A percentile compares a stretch with the other conserved stretches of the same genome.
These are phyloP conservation scores for Cottus gobio DNA, from an alignment of 2,113 vertebrate genomes.

Conservation along the genomic window DNA sequence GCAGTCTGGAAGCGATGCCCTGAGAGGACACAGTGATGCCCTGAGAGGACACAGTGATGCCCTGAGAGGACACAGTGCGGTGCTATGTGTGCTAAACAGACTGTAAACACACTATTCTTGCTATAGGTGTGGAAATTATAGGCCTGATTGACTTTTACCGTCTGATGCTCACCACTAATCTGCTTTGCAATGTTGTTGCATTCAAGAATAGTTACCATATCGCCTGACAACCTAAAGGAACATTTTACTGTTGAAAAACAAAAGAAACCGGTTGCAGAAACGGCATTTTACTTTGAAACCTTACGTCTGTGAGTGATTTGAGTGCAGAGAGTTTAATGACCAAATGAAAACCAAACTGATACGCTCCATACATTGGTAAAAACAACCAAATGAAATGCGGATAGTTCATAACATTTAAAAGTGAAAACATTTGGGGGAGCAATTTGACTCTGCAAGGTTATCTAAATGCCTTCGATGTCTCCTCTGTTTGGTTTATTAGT, in stretches of 20 bases:
- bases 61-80: conserved; percentile 27
- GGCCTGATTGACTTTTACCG: conserved; percentile 48
- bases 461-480: conserved; percentile 64
- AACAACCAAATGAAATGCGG: conserved; percentile 40
- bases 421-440: conserved; percentile 50
- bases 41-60: conserved; percentile 33
- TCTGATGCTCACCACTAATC: conserved; percentile 21
- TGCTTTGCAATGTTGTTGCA: conserved; percentile 26
- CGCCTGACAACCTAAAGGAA: conserved; percentile 5
- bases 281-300: background rate
- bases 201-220: conserved; percentile 13
- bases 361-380: conserved; percentile 11
- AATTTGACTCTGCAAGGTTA: conserved; percentile 63
- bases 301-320: conserved; percentile 8
- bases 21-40: conserved; percentile 32
- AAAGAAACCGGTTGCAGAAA: background rate
- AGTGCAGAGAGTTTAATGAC: background rate
- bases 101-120: conserved; percentile 39
- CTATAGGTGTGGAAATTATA: conserved; percentile 41
- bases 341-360: conserved; percentile 30
- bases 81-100: conserved; percentile 34
- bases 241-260: conserved; percentile 3
- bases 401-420: conserved; percentile 47
- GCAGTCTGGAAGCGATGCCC: conserved; percentile 27
- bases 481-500: conserved; percentile 72